A percentile compares a stretch with the other conserved stretches of the same genome.
phyloP scores from a whole-genome alignment of 2,888 invertebrate species.

The Campopleginae sp. region DNA sequence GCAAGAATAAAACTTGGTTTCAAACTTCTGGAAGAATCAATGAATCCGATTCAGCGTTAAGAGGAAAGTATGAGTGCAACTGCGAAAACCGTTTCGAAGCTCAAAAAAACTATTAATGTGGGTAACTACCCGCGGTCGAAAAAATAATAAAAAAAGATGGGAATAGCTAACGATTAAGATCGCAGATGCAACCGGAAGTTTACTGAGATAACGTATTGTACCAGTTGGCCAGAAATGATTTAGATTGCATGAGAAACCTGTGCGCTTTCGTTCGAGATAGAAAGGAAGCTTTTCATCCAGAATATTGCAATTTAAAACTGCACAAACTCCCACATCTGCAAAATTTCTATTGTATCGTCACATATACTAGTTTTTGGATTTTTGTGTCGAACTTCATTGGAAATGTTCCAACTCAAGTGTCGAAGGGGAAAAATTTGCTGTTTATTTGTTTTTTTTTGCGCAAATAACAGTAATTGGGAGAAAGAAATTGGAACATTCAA shows the following conservation, averaged over 20 bases:
- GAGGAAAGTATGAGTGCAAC: conserved; percentile 30
- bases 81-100: not conserved
- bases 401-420: not conserved
- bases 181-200: conserved; percentile 2
- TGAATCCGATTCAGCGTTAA: conserved; percentile 37
- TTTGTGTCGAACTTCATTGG: not conserved
- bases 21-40: conserved; percentile 54
- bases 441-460: not conserved
- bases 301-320: not conserved
- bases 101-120: conserved; percentile 33
- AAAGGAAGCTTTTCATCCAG: not conserved
- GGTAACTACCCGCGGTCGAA: not conserved
- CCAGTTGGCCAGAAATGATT: not conserved
- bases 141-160: not conserved
- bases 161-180: conserved; percentile 25
- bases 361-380: not conserved
- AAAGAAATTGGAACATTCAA: not conserved
- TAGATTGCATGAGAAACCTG: not conserved
- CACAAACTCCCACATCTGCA: no score
- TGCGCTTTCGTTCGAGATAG: not conserved
- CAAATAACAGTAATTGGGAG: not conserved
- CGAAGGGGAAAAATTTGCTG: not conserved
- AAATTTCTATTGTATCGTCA: not conserved
- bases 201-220: not conserved
- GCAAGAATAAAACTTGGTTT: conserved; percentile 15